Evolutionary conservation across 1,140 invertebrate species (phyloP), one percentile per base, ranked within the genome.

Genomic region (Octopus bimaculoides): DNA sequence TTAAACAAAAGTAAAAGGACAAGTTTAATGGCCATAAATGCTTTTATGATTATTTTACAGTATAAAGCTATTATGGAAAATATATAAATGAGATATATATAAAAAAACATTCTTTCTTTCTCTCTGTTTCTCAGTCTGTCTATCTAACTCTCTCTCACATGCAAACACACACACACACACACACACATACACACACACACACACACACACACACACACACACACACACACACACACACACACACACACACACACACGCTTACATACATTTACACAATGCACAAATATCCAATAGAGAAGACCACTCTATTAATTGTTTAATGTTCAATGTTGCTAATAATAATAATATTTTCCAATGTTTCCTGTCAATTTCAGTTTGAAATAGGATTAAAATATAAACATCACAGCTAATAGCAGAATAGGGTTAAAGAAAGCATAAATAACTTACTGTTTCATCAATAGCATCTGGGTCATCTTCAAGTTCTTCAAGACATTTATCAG

Each of bases 401-500:
- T 71, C 14, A 6, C 6, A 26, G 54, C 74, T 52, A 54, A 53
- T 52, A 26, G 53, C 7, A 71, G 41, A 52, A 52, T 41, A 54
- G 17, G 6, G 54, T 12, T 20, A 6, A 6, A 6, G 52, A 52
- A n/a, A n/a, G 12, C 17, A 41, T 41, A 41, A 41, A 41, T 41
- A 41, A 83, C 83, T 81, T 80, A 88, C 88, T n/a, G 87, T 83
- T 82, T 89, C 74, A 94, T 91, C 88, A 82, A 91, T 85, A 80
- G 88, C 84, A 86, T 86, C 85, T 83, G 87, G 85, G 85, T 90
- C 86, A 81, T 86, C 84, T 78, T 87, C 90, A 71, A 82, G 82
- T 74, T 81, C 83, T 80, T 82, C 84, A 81, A 73, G 78, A 79
- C 75, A 83, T 26, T 66, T 86, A 17, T 82, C 86, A 78, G 83